phyloP scores from a whole-genome alignment of 2,888 invertebrate genomes.

The Drosophila tanythrix region DNA sequence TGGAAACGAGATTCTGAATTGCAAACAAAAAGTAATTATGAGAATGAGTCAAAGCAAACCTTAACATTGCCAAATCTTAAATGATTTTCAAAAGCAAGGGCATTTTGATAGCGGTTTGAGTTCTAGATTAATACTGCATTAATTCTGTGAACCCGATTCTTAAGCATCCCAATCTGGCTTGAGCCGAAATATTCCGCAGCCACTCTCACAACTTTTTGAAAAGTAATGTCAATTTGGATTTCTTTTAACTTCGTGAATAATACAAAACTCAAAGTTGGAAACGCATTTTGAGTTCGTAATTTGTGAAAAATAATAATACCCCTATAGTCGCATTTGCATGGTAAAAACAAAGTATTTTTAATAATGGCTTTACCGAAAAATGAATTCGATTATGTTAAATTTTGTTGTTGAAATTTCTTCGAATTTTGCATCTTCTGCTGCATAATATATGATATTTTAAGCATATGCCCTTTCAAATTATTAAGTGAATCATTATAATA shows the following conservation, averaged over 20 bases:
- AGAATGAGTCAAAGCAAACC: fast-evolving
- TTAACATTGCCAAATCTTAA: background rate
- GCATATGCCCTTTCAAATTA: background rate
- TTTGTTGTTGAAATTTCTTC: background rate
- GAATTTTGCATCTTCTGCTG: background rate
- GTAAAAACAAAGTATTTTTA: background rate
- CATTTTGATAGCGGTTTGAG: background rate
- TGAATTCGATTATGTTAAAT: background rate
- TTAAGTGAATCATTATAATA: background rate
- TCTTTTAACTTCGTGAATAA: background rate
- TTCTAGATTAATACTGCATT: background rate
- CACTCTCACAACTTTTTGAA: background rate
- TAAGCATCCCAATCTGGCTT: background rate
- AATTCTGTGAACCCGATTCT: fast-evolving
- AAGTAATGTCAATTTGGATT: background rate
- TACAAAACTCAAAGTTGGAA: background rate
- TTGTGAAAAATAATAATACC: background rate
- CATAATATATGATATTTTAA: background rate
- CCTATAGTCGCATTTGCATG: background rate
- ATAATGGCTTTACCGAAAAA: background rate
- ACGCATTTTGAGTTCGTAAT: background rate
- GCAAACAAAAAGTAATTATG: fast-evolving
- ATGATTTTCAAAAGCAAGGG: background rate
- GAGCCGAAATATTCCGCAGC: background rate
- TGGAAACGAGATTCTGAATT: background rate